Conservation (phyloP, 2,888 invertebrate species). For the Ectropis crepuscularia region DNA sequence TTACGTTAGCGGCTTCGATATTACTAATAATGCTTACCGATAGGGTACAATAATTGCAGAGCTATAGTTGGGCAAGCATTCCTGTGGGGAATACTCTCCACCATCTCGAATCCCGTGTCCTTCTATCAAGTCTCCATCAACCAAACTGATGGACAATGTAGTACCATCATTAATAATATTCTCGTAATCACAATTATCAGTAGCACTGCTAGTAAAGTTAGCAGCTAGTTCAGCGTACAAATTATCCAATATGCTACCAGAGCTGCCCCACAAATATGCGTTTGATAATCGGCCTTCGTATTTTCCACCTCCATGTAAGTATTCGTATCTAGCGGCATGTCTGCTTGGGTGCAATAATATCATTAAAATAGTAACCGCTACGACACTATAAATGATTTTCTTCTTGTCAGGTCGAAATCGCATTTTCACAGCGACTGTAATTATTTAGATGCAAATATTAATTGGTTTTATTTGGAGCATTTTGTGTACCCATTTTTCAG, state of each 20-base stretch:
- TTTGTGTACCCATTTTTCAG: too few relatives aligned
- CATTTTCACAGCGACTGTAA: constrained; percentile 48
- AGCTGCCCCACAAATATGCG: neutral
- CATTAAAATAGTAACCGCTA: constrained; percentile 56
- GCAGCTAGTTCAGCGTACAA: constrained; percentile 67
- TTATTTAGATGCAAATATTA: neutral
- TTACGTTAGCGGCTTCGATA: too few relatives aligned
- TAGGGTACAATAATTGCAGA: constrained; percentile 94
- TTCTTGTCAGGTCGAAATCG: constrained; percentile 60
- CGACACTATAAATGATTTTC: constrained; percentile 58
- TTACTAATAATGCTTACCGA: constrained; percentile 54
- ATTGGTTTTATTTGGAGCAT: neutral
- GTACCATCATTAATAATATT: constrained; percentile 68
- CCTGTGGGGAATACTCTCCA: constrained; percentile 70
- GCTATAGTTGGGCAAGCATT: constrained; percentile 84
- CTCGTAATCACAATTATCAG: constrained; percentile 69
- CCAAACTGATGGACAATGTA: constrained; percentile 59
- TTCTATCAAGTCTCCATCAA: constrained; percentile 68
- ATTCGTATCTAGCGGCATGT: constrained; percentile 71
- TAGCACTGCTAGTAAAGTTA: constrained; percentile 75
- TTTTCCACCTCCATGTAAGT: constrained; percentile 50
- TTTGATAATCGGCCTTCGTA: neutral
- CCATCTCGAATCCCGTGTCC: constrained; percentile 71
- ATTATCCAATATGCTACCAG: constrained; percentile 59
- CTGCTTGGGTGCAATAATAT: constrained; percentile 66